Evolutionary conservation across 1,140 invertebrate genomes (phyloP), one percentile per base, ranked within the genome.

Genomic region (Nasonia longicornis): DNA sequence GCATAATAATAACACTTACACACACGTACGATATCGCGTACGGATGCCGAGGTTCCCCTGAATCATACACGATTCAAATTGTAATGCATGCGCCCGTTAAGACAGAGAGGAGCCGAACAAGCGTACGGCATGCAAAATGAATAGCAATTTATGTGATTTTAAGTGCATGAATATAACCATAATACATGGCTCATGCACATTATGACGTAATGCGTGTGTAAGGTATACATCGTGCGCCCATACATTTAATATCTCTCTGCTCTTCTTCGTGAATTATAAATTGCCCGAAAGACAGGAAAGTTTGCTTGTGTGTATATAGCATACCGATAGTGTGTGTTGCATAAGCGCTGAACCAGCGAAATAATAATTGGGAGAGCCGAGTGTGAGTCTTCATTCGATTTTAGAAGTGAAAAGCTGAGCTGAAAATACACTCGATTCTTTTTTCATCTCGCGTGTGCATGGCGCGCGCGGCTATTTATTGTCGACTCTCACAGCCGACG

Each of bases 131-230:
- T 48, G 66, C 29, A 75, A 66, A 80, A 80, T 75, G 71, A 76
- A 72, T 64, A 64, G 74, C 73, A 72, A 81, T 81, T 77, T 73
- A 70, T 77, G 69, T 71, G 72, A 81, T 77, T 70, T 63, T 72
- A 77, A 77, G 75, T 81, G 48, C 58, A 52, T 35, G 69, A 81
- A 81, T 81, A 81, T 81, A 73, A 81, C 73, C 67, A 70, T 81
- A 71, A 81, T 76, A 67, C 20, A 14, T 26, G 79, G 64, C 11
- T 63, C 8, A 26, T 52, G 7, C 3, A 58, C 31, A 70, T 70
- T 66, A 48, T 77, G 45, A 81, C 58, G 38, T 66, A 77, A 81
- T 63, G 26, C 31, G 63, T 22, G 38, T 35, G 52, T 26, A 29
- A 63, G 70, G 48, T 76, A 42, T 52, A 76, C 66, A 63, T 63